These are phyloP conservation scores for Nasonovia ribisnigri DNA, from an alignment of 2,888 invertebrate species.

Conservation along the genomic window DNA sequence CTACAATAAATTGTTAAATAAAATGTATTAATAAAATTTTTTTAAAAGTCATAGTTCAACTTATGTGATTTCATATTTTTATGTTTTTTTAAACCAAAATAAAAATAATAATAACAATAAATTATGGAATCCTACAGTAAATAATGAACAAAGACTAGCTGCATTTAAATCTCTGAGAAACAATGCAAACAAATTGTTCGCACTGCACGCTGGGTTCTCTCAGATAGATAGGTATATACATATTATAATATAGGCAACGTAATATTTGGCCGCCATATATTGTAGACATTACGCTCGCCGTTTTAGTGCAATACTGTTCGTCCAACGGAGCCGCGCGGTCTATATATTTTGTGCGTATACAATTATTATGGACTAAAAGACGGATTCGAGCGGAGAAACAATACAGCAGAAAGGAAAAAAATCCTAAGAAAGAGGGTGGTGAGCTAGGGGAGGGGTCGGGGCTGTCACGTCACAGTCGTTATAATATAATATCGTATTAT, in stretches of 20 bases:
- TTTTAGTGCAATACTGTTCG: background rate
- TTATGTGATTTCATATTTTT: no score
- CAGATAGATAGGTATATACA: no score
- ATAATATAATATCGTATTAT: slow-evolving; percentile 12
- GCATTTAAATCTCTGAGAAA: background rate
- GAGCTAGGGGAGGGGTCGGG: background rate
- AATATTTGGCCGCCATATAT: background rate
- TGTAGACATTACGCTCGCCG: background rate
- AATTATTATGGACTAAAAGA: background rate
- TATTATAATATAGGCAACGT: no score
- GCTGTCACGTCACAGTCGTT: slow-evolving; percentile 29
- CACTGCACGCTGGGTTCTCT: background rate
- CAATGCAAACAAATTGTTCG: background rate
- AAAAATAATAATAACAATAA: no score
- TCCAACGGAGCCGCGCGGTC: background rate
- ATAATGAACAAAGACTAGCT: background rate
- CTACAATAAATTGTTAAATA: background rate
- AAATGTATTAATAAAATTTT: background rate
- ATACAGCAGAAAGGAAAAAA: background rate
- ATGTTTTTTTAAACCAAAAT: background rate
- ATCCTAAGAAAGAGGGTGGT: background rate
- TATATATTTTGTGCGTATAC: background rate
- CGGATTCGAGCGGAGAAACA: background rate
- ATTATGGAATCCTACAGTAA: background rate
- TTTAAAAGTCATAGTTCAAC: background rate